Base-by-base conservation (phyloP, 1,140 invertebrate genomes). In the Heliothis subflexa region DNA sequence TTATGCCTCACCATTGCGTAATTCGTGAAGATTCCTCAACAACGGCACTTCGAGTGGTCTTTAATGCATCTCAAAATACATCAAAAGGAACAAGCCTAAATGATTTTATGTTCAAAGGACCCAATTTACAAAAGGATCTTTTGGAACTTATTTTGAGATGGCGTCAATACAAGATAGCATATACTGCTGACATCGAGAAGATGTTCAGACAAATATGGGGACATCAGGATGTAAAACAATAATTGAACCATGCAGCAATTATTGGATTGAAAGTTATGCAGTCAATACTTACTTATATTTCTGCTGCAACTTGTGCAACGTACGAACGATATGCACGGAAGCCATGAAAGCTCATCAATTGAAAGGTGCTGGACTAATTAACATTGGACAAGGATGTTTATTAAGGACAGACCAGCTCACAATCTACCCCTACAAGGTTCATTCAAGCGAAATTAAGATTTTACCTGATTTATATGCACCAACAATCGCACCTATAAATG, bases 301-400 rank as follows among this genome's bases (percentile, higher is more conserved):
- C 28, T 82, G 78, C 64, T 83, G 78, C 33, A 40, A 52, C 4
- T 10, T 12, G 14, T 78, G 73, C 57, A 45, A 33, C 16, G 11
- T 80, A 14, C 25, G 70, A 78, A 55, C 47, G 3, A 70, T 78
- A 64, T 83, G 81, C 9, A 40, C 50, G 77, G n/a, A 1, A 16
- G 59, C 2, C 66, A 40, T 40, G 33, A 40, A 7, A 9, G 33
- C 33, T 40, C 33, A 40, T 40, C 33, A 40, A 40, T 40, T 40
- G 33, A 40, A 40, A 40, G 33, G 33, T 40, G 33, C 33, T 40
- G 33, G 55, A 18, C 55, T 82, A 33, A 62, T 76, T 10, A 52
- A 5, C 16, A 28, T 78, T n/a, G 49, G 61, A 25, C 59, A 47
- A 49, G 55, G 61, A 18, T 81, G 80, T 54, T 45, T 71, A 33